Evolutionary conservation across 2,888 invertebrate species (phyloP), one percentile per base, ranked within the genome.

Genomic region (Cantharis rufa): DNA sequence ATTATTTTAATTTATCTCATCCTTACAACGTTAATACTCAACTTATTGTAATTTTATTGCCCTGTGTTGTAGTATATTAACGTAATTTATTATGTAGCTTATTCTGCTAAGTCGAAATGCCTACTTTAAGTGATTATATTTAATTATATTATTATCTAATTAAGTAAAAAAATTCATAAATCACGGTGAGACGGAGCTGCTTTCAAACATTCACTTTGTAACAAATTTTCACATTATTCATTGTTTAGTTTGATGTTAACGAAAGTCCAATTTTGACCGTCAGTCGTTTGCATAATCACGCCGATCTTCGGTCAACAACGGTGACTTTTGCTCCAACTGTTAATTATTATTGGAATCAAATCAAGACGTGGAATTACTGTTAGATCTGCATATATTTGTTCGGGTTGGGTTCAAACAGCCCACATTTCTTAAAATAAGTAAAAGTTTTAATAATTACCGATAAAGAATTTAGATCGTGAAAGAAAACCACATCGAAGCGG

Each of bases 401-500:
- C 15, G 24, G 24, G 24, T 24, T 10, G 68, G n/a, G 74, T 64
- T 48, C 48, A 48, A 48, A n/a, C 48, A n/a, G n/a, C 48, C 48
- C n/a, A 48, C 48, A 48, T 48, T 48, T 48, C 9, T 48, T 48
- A 9, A 48, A 48, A 48, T 48, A 48, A 48, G 48, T 48, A 48
- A 48, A 48, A 48, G 48, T 48, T 48, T 48, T 48, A 48, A 48
- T 48, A 48, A 48, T n/a, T 48, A 48, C n/a, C 9, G 48, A 66
- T 66, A 18, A 21, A 66, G 18, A 66, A 66, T 66, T 66, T 24
- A 66, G 64, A 66, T 66, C 21, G 64, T 21, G 64, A 66, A 66
- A 66, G 64, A 66, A 66, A 66, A 66, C 64, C 21, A 66, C 64
- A 69, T 71, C 71, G 68, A 63, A 70, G 71, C 78, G 78, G 78